Evolutionary conservation across 1,140 invertebrate species (phyloP).

Genomic region (Apis florea): DNA sequence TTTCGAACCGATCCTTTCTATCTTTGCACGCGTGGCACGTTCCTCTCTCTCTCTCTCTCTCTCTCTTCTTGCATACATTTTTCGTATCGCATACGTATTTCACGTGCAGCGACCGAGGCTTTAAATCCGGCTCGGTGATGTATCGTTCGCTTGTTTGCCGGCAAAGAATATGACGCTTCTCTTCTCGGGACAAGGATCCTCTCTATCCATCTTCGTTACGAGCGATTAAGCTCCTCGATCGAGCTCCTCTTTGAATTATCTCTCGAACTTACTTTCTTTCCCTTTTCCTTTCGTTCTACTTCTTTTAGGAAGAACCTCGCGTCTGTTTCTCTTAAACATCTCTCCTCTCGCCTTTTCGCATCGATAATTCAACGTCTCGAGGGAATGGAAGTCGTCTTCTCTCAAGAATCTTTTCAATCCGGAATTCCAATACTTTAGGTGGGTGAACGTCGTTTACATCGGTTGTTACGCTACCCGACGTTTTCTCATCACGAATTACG

Average conservation of each 20-base stretch:
- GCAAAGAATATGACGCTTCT: background rate
- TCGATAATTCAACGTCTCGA: conserved; percentile 52
- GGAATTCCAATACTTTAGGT: conserved; percentile 42
- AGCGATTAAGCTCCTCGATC: background rate
- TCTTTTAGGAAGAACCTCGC: conserved; percentile 3
- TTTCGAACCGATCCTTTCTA: conserved; percentile 47
- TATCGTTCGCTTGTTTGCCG: conserved; percentile 48
- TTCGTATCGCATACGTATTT: conserved; percentile 63
- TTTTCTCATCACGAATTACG: conserved; percentile 48
- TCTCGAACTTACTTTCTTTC: background rate
- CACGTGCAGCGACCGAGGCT: conserved; percentile 57
- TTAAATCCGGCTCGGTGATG: conserved; percentile 68
- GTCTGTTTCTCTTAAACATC: conserved; percentile 3
- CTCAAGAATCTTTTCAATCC: conserved; percentile 51
- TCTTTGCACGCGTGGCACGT: conserved; percentile 68
- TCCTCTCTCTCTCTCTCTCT: conserved; percentile 16
- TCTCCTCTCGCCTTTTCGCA: conserved; percentile 32
- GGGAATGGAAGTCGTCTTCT: conserved; percentile 39
- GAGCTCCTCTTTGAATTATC: background rate
- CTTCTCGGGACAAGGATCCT: too few species aligned
- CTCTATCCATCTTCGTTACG: background rate
- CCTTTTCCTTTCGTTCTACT: background rate
- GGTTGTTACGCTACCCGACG: conserved; percentile 30
- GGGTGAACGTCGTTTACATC: conserved; percentile 54
- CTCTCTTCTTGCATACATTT: conserved; percentile 55